Evolutionary conservation across 1,140 invertebrate species (phyloP).

Genomic region (Limonius californicus): DNA sequence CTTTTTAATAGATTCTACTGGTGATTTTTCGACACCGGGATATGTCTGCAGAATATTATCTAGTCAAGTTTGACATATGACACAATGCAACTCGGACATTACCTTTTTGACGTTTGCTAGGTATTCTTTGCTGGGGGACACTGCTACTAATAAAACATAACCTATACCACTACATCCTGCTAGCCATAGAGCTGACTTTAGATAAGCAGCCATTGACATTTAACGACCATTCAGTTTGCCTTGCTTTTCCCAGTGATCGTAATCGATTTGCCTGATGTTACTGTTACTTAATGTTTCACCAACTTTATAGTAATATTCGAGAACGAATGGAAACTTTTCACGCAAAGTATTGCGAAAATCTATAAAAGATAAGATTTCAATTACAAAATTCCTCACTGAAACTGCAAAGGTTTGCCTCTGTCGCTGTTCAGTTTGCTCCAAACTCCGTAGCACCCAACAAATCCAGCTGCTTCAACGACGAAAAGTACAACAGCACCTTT

Average conservation of each 20-base stretch:
- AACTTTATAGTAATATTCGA: slow-evolving; percentile 59
- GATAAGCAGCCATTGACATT: slow-evolving; percentile 42
- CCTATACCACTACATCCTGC: slow-evolving; percentile 52
- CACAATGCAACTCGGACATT: neutral
- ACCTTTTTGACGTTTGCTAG: neutral
- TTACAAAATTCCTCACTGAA: slow-evolving; percentile 17
- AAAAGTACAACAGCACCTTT: slow-evolving; percentile 51
- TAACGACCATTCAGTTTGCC: slow-evolving; percentile 48
- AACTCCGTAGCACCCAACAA: slow-evolving; percentile 54
- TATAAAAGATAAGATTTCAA: slow-evolving; percentile 38
- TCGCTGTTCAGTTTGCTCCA: slow-evolving; percentile 60
- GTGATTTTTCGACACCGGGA: neutral
- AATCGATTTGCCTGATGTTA: slow-evolving; percentile 51
- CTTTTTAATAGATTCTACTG: neutral
- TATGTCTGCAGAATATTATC: neutral
- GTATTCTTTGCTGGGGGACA: slow-evolving; percentile 48
- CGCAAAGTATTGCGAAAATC: slow-evolving; percentile 58
- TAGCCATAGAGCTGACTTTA: slow-evolving; percentile 57
- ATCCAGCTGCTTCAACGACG: slow-evolving; percentile 52
- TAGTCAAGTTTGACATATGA: neutral
- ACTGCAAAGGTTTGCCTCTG: slow-evolving; percentile 48
- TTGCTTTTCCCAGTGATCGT: slow-evolving; percentile 50
- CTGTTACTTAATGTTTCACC: slow-evolving; percentile 52
- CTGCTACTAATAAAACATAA: slow-evolving; percentile 43
- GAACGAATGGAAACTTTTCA: slow-evolving; percentile 56